Conservation (phyloP, 2,113 vertebrate genomes). For the Gadus macrocephalus region DNA sequence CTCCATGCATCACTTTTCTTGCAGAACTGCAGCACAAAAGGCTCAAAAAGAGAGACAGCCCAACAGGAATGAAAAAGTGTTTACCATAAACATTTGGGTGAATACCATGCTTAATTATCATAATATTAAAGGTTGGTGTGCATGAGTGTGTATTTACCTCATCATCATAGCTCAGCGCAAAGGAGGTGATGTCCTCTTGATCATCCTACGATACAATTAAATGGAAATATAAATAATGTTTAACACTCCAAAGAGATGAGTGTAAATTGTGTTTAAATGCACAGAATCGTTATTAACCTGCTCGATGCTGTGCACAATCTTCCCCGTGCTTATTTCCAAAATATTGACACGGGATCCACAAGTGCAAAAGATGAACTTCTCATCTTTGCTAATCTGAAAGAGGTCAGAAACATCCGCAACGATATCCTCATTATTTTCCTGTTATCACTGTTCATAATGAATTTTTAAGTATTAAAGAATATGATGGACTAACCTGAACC, state of each 20-base stretch:
- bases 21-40: too few relatives aligned
- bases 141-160: conserved; percentile 68
- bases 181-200: conserved; percentile 87
- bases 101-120: too few relatives aligned
- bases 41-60: too few relatives aligned
- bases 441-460: neutral
- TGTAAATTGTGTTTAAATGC: neutral
- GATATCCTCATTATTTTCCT: neutral
- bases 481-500: conserved; percentile 77
- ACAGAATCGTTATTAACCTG: conserved; percentile 74
- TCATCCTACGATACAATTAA: conserved; percentile 76
- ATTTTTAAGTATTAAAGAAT: neutral
- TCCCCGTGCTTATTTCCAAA: conserved; percentile 81
- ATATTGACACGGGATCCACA: conserved; percentile 84
- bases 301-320: conserved; percentile 76
- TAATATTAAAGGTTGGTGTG: neutral
- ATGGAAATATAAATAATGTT: neutral
- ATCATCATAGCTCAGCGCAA: conserved; percentile 83
- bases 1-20: too few relatives aligned
- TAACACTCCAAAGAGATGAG: neutral
- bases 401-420: neutral
- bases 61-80: too few relatives aligned
- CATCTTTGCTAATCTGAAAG: conserved; percentile 81
- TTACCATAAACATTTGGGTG: too few relatives aligned
- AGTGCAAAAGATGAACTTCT: conserved; percentile 84